A percentile compares a stretch with the other conserved stretches of the same genome.
phyloP scores from a whole-genome alignment of 1,140 invertebrate genomes.

The Drosophila lacertosa region DNA sequence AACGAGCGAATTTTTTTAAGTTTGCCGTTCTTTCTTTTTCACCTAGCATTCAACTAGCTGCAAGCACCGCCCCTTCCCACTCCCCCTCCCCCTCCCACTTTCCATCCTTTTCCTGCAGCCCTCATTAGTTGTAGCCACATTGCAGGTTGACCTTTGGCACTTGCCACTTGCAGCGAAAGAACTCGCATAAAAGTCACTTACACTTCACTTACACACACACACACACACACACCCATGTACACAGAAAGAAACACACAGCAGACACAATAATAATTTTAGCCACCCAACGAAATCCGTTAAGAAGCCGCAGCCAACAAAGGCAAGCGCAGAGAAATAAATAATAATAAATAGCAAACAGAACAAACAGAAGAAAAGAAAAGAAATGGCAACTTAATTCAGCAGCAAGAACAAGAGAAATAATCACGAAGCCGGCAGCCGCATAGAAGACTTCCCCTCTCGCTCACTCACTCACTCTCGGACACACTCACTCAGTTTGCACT shows the following conservation, averaged over 20 bases:
- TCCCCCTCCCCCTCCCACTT: background rate
- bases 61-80: background rate
- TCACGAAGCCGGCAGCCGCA: constrained; percentile 27
- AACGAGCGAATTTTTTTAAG: too few species aligned
- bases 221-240: constrained; percentile 3
- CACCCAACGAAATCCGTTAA: constrained; percentile 12
- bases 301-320: constrained; percentile 1
- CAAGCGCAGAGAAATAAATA: background rate
- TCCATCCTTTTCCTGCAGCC: too few species aligned
- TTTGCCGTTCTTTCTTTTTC: too few species aligned
- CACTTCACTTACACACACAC: background rate
- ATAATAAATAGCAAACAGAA: constrained; percentile 17
- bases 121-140: background rate
- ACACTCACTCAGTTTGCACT: constrained; percentile 46
- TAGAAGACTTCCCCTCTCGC: constrained; percentile 31
- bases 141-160: constrained; percentile 43
- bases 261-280: constrained; percentile 58
- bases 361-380: constrained; percentile 7
- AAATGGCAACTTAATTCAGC: constrained; percentile 37
- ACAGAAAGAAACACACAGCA: constrained; percentile 25
- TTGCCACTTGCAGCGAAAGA: constrained; percentile 20
- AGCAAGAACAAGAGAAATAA: constrained; percentile 33
- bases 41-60: background rate
- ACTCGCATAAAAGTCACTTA: constrained; percentile 2
- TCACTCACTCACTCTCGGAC: background rate